Conservation (phyloP, 2,797 vertebrate genomes). For the Serranus cabrilla region DNA sequence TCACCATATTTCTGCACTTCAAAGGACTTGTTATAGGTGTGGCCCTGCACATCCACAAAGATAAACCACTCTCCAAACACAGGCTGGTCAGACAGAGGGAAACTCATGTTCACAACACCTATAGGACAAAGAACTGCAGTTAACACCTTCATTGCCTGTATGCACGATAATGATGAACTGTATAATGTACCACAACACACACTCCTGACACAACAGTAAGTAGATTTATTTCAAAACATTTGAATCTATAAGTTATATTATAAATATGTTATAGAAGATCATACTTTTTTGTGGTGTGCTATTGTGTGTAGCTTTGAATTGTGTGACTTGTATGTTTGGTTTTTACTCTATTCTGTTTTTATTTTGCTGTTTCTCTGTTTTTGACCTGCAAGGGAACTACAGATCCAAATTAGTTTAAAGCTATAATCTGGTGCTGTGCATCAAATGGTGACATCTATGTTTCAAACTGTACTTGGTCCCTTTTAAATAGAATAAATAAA, state of each 20-base stretch:
- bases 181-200: background rate
- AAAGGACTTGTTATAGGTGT: conserved; percentile 94
- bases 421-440: too few species aligned
- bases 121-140: conserved; percentile 33
- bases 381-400: too few species aligned
- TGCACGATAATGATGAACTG: background rate
- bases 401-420: too few species aligned
- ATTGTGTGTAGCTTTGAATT: too few species aligned
- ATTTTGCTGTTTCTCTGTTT: too few species aligned
- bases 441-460: too few species aligned
- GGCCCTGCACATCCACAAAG: conserved; percentile 93
- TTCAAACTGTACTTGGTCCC: background rate
- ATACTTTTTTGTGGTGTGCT: too few species aligned
- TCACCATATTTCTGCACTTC: conserved; percentile 96
- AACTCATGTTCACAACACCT: conserved; percentile 94
- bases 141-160: background rate
- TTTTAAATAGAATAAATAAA: background rate
- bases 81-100: conserved; percentile 95
- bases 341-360: too few species aligned
- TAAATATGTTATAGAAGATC: too few species aligned
- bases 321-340: too few species aligned
- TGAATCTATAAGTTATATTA: too few species aligned
- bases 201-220: background rate
- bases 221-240: too few species aligned
- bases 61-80: conserved; percentile 94